phyloP scores from a whole-genome alignment of 2,113 vertebrate genomes.

The Mobula birostris region DNA sequence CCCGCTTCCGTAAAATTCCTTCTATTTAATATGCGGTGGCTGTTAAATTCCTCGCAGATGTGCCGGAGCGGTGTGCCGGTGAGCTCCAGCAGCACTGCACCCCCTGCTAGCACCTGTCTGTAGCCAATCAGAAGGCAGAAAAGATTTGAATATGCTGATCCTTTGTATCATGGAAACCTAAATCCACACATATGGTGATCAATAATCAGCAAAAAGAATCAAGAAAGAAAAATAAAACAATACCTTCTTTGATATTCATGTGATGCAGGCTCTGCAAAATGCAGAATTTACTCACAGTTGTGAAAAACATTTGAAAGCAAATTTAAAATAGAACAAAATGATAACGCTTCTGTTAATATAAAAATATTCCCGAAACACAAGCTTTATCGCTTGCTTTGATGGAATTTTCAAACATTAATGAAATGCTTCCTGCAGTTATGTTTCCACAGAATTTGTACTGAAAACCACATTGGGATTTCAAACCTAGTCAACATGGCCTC shows the following conservation, averaged over 20 bases:
- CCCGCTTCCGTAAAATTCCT: no score
- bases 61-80: no score
- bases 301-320: background rate
- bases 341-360: background rate
- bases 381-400: background rate
- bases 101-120: background rate
- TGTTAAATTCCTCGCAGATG: no score
- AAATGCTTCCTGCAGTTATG: slow-evolving; percentile 7
- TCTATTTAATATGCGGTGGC: no score
- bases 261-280: background rate
- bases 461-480: slow-evolving; percentile 3
- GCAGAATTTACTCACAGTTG: background rate
- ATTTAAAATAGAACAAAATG: background rate
- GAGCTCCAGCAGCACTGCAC: no score
- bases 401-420: background rate
- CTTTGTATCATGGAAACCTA: background rate
- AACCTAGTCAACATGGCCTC: slow-evolving; percentile 19
- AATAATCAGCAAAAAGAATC: background rate
- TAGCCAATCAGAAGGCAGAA: background rate
- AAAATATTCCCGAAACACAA: background rate
- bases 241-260: background rate
- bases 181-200: background rate
- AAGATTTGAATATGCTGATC: background rate
- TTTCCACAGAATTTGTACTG: slow-evolving; percentile 6
- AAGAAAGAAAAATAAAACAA: background rate